Percentiles rank a stretch among this genome's conserved stretches.
Evolutionary conservation across 1,140 invertebrate genomes (phyloP).

Genomic region (Dendrolimus kikuchii): DNA sequence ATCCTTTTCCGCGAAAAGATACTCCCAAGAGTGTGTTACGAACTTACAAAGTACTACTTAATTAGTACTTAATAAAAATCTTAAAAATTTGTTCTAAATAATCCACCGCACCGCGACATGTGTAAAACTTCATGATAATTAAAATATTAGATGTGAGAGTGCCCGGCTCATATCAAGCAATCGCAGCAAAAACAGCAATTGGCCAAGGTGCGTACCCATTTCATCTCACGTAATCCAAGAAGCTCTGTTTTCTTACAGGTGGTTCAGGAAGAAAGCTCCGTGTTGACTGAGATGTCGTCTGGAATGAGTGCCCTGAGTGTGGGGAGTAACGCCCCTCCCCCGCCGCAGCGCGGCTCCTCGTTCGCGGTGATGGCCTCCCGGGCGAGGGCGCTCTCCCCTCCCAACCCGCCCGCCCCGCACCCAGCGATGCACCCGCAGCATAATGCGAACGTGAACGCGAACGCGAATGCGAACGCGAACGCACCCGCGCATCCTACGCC

Average conservation of each 20-base stretch:
- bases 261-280: slow-evolving; percentile 20
- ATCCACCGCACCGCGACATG: no score
- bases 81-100: no score
- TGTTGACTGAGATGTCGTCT: not conserved
- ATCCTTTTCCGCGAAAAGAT: no score
- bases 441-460: slow-evolving; percentile 56
- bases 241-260: not conserved
- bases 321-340: slow-evolving; percentile 74
- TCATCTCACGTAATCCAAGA: no score
- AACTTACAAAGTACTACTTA: no score
- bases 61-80: no score
- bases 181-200: no score
- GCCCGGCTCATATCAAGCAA: no score
- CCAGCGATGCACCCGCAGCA: slow-evolving; percentile 32
- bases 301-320: slow-evolving; percentile 17
- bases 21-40: no score
- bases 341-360: slow-evolving; percentile 85
- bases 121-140: no score
- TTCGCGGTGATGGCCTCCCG: slow-evolving; percentile 82
- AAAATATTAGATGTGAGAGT: no score
- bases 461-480: slow-evolving; percentile 68
- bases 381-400: slow-evolving; percentile 71
- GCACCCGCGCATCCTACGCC: not conserved
- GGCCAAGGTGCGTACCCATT: no score
- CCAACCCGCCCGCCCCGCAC: slow-evolving; percentile 14